Evolutionary conservation across 2,888 invertebrate genomes (phyloP).

Genomic region (Linnaemya tessellans): DNA sequence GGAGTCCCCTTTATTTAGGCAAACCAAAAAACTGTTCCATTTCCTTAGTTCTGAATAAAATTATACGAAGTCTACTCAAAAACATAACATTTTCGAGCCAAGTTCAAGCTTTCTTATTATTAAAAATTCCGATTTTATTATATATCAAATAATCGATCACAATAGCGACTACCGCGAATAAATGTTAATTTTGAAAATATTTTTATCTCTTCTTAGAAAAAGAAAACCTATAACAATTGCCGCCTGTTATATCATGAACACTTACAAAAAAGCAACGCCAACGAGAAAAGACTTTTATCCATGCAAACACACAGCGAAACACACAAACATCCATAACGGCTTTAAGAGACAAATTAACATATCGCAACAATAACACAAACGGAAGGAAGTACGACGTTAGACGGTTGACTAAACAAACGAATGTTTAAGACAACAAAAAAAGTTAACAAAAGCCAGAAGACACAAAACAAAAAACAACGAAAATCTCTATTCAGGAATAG

Average conservation of each 20-base stretch:
- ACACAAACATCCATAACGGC: conserved; percentile 5
- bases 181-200: background rate
- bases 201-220: background rate
- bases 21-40: too few relatives aligned
- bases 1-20: too few relatives aligned
- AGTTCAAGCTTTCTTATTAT: too few relatives aligned
- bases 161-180: background rate
- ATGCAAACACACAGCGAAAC: background rate
- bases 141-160: background rate
- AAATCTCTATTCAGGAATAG: conserved; percentile 49
- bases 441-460: conserved; percentile 37
- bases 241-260: background rate
- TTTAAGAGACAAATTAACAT: conserved; percentile 61
- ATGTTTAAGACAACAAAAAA: background rate
- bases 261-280: conserved; percentile 12
- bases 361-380: conserved; percentile 60
- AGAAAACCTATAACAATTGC: background rate
- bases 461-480: conserved; percentile 38
- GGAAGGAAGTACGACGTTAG: conserved; percentile 39
- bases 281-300: background rate
- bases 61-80: too few relatives aligned
- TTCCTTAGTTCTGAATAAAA: too few relatives aligned
- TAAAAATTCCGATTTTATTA: too few relatives aligned
- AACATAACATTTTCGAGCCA: too few relatives aligned
- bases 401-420: conserved; percentile 45